Conservation (phyloP, 1,140 invertebrate genomes). For the Spodoptera litura region DNA sequence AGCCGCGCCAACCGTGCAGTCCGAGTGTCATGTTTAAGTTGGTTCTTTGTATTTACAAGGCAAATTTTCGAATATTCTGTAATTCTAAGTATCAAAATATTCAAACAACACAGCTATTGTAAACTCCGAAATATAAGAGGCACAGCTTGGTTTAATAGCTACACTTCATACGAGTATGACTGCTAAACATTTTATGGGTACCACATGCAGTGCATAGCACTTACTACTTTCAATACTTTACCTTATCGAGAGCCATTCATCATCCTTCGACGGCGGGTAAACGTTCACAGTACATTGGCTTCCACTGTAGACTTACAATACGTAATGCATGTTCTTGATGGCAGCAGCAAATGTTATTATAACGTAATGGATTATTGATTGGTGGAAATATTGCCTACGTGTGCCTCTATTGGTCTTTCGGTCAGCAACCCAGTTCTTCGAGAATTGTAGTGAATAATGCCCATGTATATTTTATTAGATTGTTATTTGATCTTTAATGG, state of each 20-base stretch:
- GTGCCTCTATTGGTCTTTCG: background rate
- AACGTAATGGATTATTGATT: conserved; percentile 36
- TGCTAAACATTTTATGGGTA: conserved; percentile 1
- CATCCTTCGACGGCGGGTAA: conserved; percentile 22
- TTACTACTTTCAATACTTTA: conserved; percentile 21
- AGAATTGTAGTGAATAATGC: background rate
- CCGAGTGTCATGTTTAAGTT: no score
- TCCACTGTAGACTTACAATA: conserved; percentile 23
- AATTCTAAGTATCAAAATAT: no score
- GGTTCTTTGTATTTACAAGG: no score
- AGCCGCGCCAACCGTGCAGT: no score
- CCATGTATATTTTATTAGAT: no score
- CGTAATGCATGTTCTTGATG: conserved; percentile 11
- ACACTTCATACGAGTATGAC: background rate
- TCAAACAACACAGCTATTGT: background rate
- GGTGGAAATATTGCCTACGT: background rate
- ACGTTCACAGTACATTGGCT: conserved; percentile 10
- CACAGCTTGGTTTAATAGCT: background rate
- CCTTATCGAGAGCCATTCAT: conserved; percentile 38
- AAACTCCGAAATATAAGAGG: background rate
- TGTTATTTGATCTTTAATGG: background rate
- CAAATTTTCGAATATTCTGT: no score
- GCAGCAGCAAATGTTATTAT: conserved; percentile 18
- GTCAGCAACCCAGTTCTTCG: conserved; percentile 9
- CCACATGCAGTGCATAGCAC: background rate